Evolutionary conservation across 2,888 invertebrate species (phyloP), one percentile per base, ranked within the genome.

Genomic region (Ypsolopha sequella): DNA sequence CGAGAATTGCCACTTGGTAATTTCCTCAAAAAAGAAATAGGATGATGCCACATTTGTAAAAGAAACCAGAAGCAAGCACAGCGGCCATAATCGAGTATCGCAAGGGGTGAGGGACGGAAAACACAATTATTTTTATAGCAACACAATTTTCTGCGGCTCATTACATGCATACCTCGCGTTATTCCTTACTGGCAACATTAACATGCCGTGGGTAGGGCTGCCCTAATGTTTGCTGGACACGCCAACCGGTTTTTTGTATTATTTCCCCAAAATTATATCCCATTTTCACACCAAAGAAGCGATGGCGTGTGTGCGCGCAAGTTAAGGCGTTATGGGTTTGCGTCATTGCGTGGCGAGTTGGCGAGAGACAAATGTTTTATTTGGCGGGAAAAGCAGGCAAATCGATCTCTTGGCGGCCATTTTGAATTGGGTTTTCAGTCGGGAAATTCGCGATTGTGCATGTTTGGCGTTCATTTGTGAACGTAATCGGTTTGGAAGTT

Each of bases 121-220:
- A 80, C 75, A 75, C 80, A 77, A 82, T 84, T 85, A 85, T 82
- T 85, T 86, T 86, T 85, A 86, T 84, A 75, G 86, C 82, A 80
- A 81, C 85, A 84, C 84, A 82, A 85, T 86, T 86, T 84, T 81
- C 81, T 77, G 71, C 73, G 80, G 81, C 79, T 86, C 85, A 86
- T 86, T 86, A 85, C 81, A 76, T 80, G 80, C 80, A 78, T 74
- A 80, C 79, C 73, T 48, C 49, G 73, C 73, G 74, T 69, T 79
- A 76, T 71, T 70, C 65, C 80, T 50, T 50, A 38, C 48, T 77
- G 77, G 81, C 76, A 78, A 78, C 84, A 85, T 85, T 84, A 86
- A 82, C 81, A 80, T 81, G 80, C 73, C 68, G 68, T 66, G 79
- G 82, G 82, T 78, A 76, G 81, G 84, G 80, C 76, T 62, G 58